Evolutionary conservation across 1,140 invertebrate genomes (phyloP), one percentile per base, ranked within the genome.

Genomic region (Diorhabda elongata): DNA sequence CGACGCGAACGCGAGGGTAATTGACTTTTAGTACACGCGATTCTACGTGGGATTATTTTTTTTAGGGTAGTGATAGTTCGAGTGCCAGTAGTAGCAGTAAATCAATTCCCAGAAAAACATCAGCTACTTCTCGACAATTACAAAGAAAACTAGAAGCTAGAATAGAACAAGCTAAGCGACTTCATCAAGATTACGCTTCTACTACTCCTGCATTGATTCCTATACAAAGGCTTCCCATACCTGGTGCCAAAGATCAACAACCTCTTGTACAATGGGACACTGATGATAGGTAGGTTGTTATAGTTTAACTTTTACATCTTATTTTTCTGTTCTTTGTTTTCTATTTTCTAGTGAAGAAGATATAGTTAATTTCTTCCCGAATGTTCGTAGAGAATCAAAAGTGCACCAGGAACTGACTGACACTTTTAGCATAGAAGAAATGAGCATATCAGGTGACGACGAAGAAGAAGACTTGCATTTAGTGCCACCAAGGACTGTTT

Each of bases 391-490:
- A 61, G 82, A 85, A 66, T 73, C 80, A 67, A 45, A 75, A 75
- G 58, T 85, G 79, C 76, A 85, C 71, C 85, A 87, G 74, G 85
- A 87, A 78, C 75, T 87, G 58, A 87, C 85, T 0, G 86, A 87
- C 68, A 87, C 85, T 5, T 87, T 87, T 73, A 87, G 86, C 66
- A 86, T 87, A 61, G 85, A 87, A 75, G 86, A 87, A 73, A 80
- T 87, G 73, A 87, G 86, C 67, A 82, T 86, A 66, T 86, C 85
- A 69, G 86, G 85, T 5, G 88, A 88, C 74, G 88, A 89, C 73
- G 88, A 89, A 75, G 77, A 78, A 70, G 78, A 81, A 64, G 79
- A 80, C 68, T 66, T 81, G 58, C 77, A 81, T 71, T 69, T 81
- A 44, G 78, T 81, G 47, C 79, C 79, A 63, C 79, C 79, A 6